phyloP scores from a whole-genome alignment of 2,888 invertebrate genomes.

The Thalpophila matura region DNA sequence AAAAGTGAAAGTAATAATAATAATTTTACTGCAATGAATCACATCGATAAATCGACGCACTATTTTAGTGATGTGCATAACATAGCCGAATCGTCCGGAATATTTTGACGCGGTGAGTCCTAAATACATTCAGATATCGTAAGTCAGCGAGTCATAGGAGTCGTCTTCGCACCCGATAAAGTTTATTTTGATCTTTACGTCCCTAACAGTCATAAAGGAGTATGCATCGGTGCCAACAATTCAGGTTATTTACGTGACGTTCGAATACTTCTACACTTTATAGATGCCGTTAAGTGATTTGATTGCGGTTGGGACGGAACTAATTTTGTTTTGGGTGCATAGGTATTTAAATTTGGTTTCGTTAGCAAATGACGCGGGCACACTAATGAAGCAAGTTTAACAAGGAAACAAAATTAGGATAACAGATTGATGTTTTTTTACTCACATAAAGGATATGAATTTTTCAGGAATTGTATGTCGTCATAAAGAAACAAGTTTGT shows the following conservation, averaged over 20 bases:
- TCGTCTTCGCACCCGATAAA: conserved; percentile 65
- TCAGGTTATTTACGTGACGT: conserved; percentile 62
- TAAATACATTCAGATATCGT: conserved; percentile 39
- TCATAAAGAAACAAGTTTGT: too few relatives aligned
- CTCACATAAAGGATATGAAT: too few relatives aligned
- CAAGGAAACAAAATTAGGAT: too few relatives aligned
- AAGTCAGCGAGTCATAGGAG: conserved; percentile 34
- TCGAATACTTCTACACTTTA: conserved; percentile 52
- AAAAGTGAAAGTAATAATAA: conserved; percentile 55
- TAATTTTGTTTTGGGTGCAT: background rate
- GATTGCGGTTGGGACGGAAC: conserved; percentile 4
- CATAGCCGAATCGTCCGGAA: conserved; percentile 49
- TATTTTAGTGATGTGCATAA: conserved; percentile 44
- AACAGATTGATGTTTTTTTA: too few relatives aligned
- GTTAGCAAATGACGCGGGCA: background rate
- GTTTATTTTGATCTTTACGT: conserved; percentile 75
- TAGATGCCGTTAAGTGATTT: conserved; percentile 30
- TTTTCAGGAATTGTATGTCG: too few relatives aligned
- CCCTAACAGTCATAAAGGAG: conserved; percentile 71
- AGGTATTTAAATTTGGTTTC: background rate
- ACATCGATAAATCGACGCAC: conserved; percentile 34
- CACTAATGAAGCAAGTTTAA: too few relatives aligned
- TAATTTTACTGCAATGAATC: conserved; percentile 53
- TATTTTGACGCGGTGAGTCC: conserved; percentile 41
- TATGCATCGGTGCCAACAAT: conserved; percentile 71